Evolutionary conservation across 2,888 invertebrate species (phyloP).

Genomic region (Listrodromus nycthemerus): DNA sequence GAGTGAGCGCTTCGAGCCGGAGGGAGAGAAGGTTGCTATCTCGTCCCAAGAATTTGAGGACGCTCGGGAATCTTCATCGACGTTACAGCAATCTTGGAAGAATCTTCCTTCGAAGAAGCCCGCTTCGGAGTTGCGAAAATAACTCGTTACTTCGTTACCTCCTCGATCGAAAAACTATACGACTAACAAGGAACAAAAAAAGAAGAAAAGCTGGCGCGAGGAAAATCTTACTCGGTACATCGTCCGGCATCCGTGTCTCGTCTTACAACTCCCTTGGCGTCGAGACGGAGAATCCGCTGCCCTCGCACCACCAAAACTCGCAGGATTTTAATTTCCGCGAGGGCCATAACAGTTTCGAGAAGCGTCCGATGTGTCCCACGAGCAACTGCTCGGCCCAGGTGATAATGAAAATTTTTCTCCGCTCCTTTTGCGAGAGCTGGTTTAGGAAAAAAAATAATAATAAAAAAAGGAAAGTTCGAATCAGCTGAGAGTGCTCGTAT

Average conservation of each 20-base stretch:
- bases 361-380: constrained; percentile 60
- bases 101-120: neutral
- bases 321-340: constrained; percentile 60
- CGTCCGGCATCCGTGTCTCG: neutral
- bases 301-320: constrained; percentile 20
- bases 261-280: constrained; percentile 1
- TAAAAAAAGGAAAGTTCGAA: constrained; percentile 46
- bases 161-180: neutral
- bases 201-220: neutral
- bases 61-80: constrained; percentile 53
- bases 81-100: constrained; percentile 29
- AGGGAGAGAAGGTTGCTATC: neutral
- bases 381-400: constrained; percentile 49
- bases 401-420: constrained; percentile 52
- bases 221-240: constrained; percentile 6
- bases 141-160: neutral
- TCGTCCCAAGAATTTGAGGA: constrained; percentile 43
- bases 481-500: constrained; percentile 59
- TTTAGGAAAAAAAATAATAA: neutral
- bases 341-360: constrained; percentile 41
- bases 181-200: neutral
- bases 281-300: constrained; percentile 5
- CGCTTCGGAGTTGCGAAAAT: neutral
- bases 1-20: constrained; percentile 24
- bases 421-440: constrained; percentile 4